Conservation (phyloP, 2,113 vertebrate genomes). For the Pipra filicauda region DNA sequence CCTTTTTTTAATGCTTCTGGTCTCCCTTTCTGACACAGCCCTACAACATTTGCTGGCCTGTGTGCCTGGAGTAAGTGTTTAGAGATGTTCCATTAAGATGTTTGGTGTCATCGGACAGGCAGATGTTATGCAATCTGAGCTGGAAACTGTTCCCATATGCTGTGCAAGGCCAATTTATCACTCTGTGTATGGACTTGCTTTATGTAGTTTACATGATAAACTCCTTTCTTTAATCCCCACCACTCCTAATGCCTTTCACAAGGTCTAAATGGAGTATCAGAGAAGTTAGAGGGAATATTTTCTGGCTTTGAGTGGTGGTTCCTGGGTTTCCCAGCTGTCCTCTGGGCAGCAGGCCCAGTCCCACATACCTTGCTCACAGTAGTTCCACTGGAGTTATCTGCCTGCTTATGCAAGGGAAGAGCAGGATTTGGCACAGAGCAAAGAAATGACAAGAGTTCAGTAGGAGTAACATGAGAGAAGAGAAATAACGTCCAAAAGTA, state of each 20-base stretch:
- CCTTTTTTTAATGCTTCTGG: background rate
- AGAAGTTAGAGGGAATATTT: background rate
- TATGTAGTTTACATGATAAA: background rate
- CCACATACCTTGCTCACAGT: background rate
- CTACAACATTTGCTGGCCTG: background rate
- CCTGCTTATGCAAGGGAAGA: background rate
- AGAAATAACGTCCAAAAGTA: background rate
- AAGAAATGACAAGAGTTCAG: background rate
- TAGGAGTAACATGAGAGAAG: background rate
- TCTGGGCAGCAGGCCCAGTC: background rate
- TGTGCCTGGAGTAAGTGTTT: background rate
- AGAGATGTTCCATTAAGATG: background rate
- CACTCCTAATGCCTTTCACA: background rate
- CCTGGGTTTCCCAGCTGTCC: background rate
- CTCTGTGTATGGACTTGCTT: background rate
- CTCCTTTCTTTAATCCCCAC: background rate
- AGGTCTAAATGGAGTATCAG: background rate
- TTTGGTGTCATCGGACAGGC: background rate
- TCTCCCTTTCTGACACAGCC: background rate
- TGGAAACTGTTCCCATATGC: background rate
- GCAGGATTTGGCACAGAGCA: background rate
- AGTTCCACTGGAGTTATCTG: background rate
- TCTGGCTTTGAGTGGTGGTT: background rate
- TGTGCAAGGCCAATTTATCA: background rate
- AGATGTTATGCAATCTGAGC: background rate